Evolutionary conservation across 2,888 invertebrate genomes (phyloP).

Genomic region (Tethea ocularis): DNA sequence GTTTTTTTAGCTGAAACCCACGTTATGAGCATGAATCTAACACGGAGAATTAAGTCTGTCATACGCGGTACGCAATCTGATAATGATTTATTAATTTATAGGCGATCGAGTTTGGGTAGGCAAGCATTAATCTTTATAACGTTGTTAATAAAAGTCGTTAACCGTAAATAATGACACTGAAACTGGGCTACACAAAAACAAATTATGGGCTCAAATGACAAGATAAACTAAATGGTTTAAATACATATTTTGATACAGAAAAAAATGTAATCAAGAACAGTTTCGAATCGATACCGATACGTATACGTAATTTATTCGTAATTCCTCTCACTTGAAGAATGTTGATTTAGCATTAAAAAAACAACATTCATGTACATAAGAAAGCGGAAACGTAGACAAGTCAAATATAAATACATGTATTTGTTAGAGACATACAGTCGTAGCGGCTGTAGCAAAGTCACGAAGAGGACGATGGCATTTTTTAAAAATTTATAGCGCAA

Average conservation of each 20-base stretch:
- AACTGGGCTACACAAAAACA: slow-evolving; percentile 48
- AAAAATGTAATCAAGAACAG: not conserved
- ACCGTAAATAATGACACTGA: slow-evolving; percentile 44
- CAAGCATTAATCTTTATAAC: slow-evolving; percentile 45
- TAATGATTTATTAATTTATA: slow-evolving; percentile 19
- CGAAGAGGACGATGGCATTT: slow-evolving; percentile 26
- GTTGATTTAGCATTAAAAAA: not conserved
- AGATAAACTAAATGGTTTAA: slow-evolving; percentile 32
- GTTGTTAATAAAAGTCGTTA: slow-evolving; percentile 50
- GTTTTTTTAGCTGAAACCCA: not conserved
- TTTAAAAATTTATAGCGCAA: slow-evolving; percentile 37
- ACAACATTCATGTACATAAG: not conserved
- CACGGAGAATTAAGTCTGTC: slow-evolving; percentile 10
- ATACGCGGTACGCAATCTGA: slow-evolving; percentile 9
- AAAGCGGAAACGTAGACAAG: slow-evolving; percentile 21
- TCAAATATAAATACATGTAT: slow-evolving; percentile 23
- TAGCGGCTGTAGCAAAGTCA: slow-evolving; percentile 4
- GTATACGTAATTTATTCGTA: too few species aligned
- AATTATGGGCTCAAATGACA: slow-evolving; percentile 39
- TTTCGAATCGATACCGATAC: too few species aligned
- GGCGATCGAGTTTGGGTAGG: slow-evolving; percentile 28
- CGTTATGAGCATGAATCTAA: not conserved
- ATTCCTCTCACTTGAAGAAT: too few species aligned
- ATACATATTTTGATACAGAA: slow-evolving; percentile 15
- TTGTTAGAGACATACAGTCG: slow-evolving; percentile 17